Evolutionary conservation across 1,140 invertebrate genomes (phyloP).

Genomic region (Solenopsis fugax): DNA sequence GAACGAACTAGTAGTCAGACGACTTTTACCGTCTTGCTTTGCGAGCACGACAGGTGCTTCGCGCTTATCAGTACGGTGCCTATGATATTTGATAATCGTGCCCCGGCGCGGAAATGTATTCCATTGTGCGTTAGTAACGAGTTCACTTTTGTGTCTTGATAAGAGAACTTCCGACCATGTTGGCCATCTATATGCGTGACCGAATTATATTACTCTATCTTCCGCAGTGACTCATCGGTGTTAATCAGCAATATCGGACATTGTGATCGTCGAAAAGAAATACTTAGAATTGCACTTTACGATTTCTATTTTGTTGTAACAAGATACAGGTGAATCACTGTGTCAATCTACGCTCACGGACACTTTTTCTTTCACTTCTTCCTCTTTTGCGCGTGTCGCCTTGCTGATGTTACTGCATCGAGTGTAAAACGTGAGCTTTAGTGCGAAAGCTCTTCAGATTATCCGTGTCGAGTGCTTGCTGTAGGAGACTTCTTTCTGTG

Average conservation of each 20-base stretch:
- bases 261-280: neutral
- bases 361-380: neutral
- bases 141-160: neutral
- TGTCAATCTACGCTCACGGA: neutral
- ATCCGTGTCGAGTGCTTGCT: neutral
- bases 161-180: neutral
- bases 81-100: slow-evolving; percentile 5
- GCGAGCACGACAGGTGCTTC: neutral
- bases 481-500: neutral
- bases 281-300: neutral
- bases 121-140: slow-evolving; percentile 10
- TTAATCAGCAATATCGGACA: slow-evolving; percentile 26
- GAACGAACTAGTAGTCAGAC: neutral
- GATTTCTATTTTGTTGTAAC: slow-evolving; percentile 15
- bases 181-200: neutral
- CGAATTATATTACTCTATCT: neutral
- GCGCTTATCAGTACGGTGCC: slow-evolving; percentile 19
- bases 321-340: slow-evolving; percentile 24
- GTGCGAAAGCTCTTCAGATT: neutral
- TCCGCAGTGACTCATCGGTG: slow-evolving; percentile 16
- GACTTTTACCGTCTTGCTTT: neutral
- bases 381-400: neutral
- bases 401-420: neutral
- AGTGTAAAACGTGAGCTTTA: slow-evolving; percentile 14
- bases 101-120: neutral